Base-by-base conservation (phyloP, 2,113 vertebrate species). In the Microtus ochrogaster region DNA sequence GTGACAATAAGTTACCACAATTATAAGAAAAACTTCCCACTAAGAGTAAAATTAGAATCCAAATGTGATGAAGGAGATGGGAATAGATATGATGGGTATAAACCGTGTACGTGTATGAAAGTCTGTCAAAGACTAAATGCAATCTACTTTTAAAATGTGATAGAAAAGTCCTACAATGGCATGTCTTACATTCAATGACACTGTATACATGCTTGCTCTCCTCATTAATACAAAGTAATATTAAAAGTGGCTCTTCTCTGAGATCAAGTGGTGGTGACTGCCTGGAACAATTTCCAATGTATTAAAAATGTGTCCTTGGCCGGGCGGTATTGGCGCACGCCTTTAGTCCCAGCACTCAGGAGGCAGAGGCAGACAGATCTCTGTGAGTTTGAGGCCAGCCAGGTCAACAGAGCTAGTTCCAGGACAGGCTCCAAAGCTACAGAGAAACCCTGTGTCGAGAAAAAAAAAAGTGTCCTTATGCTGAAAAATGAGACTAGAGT, bases 401-500 rank as follows among this genome's bases (percentile, higher is more conserved):
- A 19, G 55, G 55, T 58, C 17, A 58, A 58, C 17, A 58, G 55
- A 58, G 55, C 17, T 0, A 58, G 55, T 58, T 58, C 17, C 17
- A 58, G 58, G 58, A 58, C 5, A 58, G 58, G 6, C 58, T 58
- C 58, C 58, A 58, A 58, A 58, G 58, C 58, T 21, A 58, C 19
- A 58, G 58, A 58, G 58, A 58, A 58, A 58, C 58, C 58, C 19
- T 1, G 19, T 21, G 58, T 58, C 19, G 13, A 58, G 19, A 58
- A 58, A 21, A 93, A 92, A 47, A 94, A 78, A 30, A 33, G 33
- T 9, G 19, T 58, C 3, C 39, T 49, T 44, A n/a, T 33, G 10
- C 44, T 95, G 63, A 79, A 92, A 92, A 95, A 77, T n/a, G 39
- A 73, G 92, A 74, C 73, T 21, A 39, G 68, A 79, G 41, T 74